Evolutionary conservation across 1,140 invertebrate species (phyloP), one percentile per base, ranked within the genome.

Genomic region (Drosophila nigromelanica): DNA sequence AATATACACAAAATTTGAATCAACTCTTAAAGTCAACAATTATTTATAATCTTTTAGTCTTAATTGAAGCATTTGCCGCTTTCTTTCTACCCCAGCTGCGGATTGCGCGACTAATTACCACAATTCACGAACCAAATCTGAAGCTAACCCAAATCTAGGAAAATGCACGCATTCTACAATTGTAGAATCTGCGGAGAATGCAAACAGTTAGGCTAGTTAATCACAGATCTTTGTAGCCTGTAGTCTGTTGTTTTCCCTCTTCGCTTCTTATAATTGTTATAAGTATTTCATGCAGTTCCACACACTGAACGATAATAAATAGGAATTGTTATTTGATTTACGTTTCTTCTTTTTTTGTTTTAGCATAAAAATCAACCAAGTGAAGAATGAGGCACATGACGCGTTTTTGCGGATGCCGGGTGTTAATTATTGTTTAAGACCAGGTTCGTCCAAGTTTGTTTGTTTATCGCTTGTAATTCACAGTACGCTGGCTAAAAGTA

Each of bases 301-400:
- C 33, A 67, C 33, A 70, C 2, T 58, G 76, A 85, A 80, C 74
- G 60, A 62, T 81, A 87, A 75, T 87, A 70, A 81, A 86, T 78
- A 61, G 61, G 54, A 30, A 71, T 60, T 75, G 11, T 61, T 50
- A 35, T 48, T 35, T 42, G 12, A 33, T 6, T 40, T 42, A 6
- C 24, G 27, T 58, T n/a, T 14, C 8, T 7, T 39, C 45, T 43
- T 15, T 58, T 42, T 33, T 37, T 54, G n/a, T 51, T 52, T 21
- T 15, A 15, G 27, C 47, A 68, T 66, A 8, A 45, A 77, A 85
- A 62, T 78, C 81, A 85, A 35, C 82, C 74, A 61, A 81, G 70
- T 81, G 82, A 48, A 33, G 39, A 80, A 63, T 81, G 43, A 14
- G 58, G 63, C 69, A 68, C 47, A 43, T 37, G 55, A 63, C 40